Conservation (phyloP, 2,797 vertebrate species). For the Phoeniculus purpureus region DNA sequence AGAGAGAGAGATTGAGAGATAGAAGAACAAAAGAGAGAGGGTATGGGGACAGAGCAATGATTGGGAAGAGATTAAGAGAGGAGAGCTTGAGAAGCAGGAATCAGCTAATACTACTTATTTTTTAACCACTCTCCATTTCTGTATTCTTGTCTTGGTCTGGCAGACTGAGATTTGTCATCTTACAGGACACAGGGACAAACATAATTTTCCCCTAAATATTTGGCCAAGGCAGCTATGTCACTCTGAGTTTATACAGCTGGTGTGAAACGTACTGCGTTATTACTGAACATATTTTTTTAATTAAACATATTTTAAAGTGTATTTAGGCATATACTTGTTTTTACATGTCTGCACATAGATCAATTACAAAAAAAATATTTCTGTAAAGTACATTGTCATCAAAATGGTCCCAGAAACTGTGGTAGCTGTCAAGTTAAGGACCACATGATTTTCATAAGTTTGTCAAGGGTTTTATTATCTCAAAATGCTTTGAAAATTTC, state of each 20-base stretch:
- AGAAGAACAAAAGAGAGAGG: neutral
- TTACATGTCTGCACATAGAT: neutral
- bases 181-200: neutral
- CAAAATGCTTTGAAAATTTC: neutral
- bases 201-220: neutral
- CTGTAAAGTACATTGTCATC: neutral
- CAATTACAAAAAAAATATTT: neutral
- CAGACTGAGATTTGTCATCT: neutral
- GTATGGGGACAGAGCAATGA: rapidly evolving
- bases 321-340: neutral
- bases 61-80: neutral
- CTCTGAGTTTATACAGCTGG: neutral
- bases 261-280: neutral
- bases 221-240: neutral
- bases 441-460: neutral
- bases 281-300: neutral
- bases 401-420: neutral
- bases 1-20: too few species aligned
- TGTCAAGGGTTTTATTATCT: neutral
- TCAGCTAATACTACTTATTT: neutral
- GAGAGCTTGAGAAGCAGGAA: neutral
- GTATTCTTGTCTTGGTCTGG: neutral
- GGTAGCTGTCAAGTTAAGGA: neutral
- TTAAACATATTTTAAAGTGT: neutral
- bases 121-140: neutral